Evolutionary conservation across 2,113 vertebrate genomes (phyloP), one percentile per base, ranked within the genome.

Genomic region (Microtus pennsylvanicus): DNA sequence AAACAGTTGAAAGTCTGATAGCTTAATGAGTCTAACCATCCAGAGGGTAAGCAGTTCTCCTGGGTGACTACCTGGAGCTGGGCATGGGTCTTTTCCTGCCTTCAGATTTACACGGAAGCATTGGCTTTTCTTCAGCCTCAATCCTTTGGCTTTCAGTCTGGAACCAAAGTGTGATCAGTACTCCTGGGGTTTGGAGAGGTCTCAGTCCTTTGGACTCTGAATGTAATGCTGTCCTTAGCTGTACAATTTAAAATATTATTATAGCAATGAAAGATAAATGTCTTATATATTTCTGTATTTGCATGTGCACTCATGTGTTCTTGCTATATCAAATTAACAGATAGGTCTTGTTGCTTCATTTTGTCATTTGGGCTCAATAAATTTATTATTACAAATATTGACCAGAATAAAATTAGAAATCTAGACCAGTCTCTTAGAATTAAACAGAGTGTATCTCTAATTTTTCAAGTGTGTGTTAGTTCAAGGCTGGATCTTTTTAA

Each of bases 311-410:
- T 38, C 35, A 0, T 47, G 28, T 88, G 16, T 89, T 14, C 52
- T 90, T 67, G 81, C 35, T 94, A 14, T 38, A 42, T 88, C 86
- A 38, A 90, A 90, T 50, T 88, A 93, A 86, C 83, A 94, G 72
- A 47, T 95, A 89, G 30, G 55, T 91, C 94, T 90, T 80, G 13
- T 81, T 96, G 58, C 33, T 90, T 89, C 45, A 55, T 86, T 94
- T 93, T 94, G 47, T 90, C 67, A 88, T 95, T 95, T 93, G 72
- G 42, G 4, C 65, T 42, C 61, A 83, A 19, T 86, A 88, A 94
- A 89, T 94, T 93, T 95, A 38, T 94, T 80, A 96, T 61, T 65
- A 35, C 93, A 94, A 94, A 89, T 94, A 80, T 42, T 89, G 35
- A 17, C 52, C 58, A 70, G 35, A 87, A 42, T 93, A 82, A 95